Percentiles rank a stretch among this genome's conserved stretches.
Conservation (phyloP, 2,888 invertebrate species). For the Orchestes rusci region DNA sequence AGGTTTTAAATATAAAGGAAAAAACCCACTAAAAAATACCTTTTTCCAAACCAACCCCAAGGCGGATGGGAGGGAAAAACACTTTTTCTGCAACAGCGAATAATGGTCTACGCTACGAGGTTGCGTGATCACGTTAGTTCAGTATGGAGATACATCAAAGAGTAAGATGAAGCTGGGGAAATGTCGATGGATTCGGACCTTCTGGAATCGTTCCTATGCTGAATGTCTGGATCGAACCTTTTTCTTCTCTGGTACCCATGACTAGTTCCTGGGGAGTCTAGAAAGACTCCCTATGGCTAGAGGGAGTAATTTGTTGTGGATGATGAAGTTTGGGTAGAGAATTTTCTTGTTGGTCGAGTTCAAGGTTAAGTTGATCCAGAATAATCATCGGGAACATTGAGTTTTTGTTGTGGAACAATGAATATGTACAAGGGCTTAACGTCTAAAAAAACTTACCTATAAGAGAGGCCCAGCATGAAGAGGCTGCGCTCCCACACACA, state of each 20-base stretch:
- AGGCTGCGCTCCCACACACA: conserved; percentile 98
- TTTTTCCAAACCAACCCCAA: conserved; percentile 52
- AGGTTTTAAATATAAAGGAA: conserved; percentile 44
- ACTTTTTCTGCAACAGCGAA: conserved; percentile 42
- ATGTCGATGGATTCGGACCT: conserved; percentile 43
- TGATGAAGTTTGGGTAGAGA: conserved; percentile 86
- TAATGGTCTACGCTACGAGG: too few species aligned
- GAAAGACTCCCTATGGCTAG: conserved; percentile 49
- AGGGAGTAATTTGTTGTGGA: conserved; percentile 86
- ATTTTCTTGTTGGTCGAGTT: conserved; percentile 93
- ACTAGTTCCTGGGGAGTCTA: conserved; percentile 46
- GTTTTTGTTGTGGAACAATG: conserved; percentile 83
- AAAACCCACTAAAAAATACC: too few species aligned
- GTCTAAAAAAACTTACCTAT: conserved; percentile 54
- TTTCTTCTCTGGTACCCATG: conserved; percentile 60
- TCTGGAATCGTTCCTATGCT: conserved; percentile 29
- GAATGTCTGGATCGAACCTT: conserved; percentile 85
- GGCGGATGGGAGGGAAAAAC: conserved; percentile 49
- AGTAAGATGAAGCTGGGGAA: conserved; percentile 39
- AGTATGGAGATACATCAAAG: conserved; percentile 37
- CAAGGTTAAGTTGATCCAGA: conserved; percentile 97
- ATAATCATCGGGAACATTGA: conserved; percentile 83
- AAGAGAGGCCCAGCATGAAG: conserved; percentile 95
- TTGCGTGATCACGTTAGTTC: too few species aligned
- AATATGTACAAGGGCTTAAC: conserved; percentile 1